These are phyloP conservation scores for Xiphophorus birchmanni DNA, from an alignment of 2,797 vertebrate genomes.

Conservation along the genomic window DNA sequence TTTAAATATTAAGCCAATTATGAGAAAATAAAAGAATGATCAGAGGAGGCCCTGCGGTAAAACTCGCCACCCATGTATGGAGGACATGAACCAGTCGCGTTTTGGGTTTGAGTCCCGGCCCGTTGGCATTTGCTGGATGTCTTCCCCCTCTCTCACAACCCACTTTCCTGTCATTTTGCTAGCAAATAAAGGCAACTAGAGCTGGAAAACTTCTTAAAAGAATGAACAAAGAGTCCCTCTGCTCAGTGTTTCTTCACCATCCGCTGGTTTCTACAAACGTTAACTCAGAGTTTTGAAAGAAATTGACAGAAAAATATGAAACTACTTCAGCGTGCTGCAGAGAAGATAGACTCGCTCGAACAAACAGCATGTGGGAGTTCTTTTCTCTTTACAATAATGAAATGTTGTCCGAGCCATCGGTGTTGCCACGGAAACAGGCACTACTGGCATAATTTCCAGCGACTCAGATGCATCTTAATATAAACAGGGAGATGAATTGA, in stretches of 20 bases:
- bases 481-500: constrained; percentile 2
- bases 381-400: background rate
- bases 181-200: too few relatives aligned
- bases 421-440: constrained; percentile 7
- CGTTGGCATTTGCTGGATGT: too few relatives aligned
- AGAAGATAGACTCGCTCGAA: background rate
- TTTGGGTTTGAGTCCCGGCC: too few relatives aligned
- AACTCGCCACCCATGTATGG: too few relatives aligned
- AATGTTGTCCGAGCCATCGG: background rate
- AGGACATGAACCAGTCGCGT: too few relatives aligned
- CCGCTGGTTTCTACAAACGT: background rate
- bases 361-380: background rate
- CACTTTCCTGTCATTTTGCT: too few relatives aligned
- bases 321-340: background rate
- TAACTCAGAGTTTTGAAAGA: background rate
- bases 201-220: background rate
- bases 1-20: background rate
- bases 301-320: constrained; percentile 2
- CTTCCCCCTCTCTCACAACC: too few relatives aligned
- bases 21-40: background rate
- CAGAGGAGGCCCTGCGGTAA: background rate
- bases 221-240: background rate
- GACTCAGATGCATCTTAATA: background rate
- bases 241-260: background rate
- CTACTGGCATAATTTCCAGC: constrained; percentile 8